These are phyloP conservation scores for Syngnathus scovelli DNA, from an alignment of 2,113 vertebrate species.

Conservation along the genomic window DNA sequence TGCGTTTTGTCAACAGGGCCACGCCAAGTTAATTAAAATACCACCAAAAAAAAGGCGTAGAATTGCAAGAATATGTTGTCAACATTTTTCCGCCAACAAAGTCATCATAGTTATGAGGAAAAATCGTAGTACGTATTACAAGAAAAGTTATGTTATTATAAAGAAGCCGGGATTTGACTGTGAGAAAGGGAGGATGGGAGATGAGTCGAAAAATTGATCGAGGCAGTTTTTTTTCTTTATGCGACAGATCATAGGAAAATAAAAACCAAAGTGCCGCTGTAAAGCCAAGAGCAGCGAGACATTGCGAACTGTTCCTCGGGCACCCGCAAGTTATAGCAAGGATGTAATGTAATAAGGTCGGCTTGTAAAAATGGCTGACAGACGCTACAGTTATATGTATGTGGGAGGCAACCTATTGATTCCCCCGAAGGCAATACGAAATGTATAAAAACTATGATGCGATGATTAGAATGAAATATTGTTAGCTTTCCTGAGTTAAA, in stretches of 20 bases:
- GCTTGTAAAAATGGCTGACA: not conserved
- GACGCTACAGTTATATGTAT: not conserved
- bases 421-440: not conserved
- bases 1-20: not conserved
- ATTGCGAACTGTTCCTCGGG: not conserved
- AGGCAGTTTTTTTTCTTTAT: conserved; percentile 20
- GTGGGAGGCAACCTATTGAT: not conserved
- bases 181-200: not conserved
- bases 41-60: rapidly evolving
- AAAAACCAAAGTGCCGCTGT: not conserved
- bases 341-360: not conserved
- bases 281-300: not conserved
- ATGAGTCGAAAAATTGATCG: conserved; percentile 54
- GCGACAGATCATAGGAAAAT: conserved; percentile 18
- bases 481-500: not conserved
- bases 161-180: conserved; percentile 7
- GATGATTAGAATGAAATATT: not conserved
- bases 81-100: not conserved
- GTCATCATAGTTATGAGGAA: not conserved
- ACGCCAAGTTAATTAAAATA: not conserved
- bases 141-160: not conserved
- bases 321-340: not conserved
- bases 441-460: not conserved
- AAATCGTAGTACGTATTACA: not conserved
- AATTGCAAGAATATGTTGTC: too few species aligned